Evolutionary conservation across 2,888 invertebrate genomes (phyloP).

Genomic region (Dioctria linearis): DNA sequence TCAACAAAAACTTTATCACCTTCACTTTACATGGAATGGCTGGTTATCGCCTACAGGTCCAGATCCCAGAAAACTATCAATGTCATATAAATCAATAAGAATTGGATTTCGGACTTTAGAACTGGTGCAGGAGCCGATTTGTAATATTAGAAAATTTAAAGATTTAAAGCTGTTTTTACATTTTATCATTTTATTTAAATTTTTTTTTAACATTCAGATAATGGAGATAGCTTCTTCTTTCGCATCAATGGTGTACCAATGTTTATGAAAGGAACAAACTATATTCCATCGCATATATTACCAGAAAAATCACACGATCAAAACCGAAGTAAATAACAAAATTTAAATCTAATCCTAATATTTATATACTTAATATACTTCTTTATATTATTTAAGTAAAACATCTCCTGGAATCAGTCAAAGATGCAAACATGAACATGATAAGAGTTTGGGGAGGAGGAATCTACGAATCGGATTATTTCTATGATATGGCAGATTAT

Average conservation of each 20-base stretch:
- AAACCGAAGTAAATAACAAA: slow-evolving; percentile 69
- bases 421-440: slow-evolving; percentile 90
- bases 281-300: slow-evolving; percentile 90
- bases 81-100: slow-evolving; percentile 73
- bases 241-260: slow-evolving; percentile 87
- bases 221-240: slow-evolving; percentile 88
- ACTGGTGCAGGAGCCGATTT: slow-evolving; percentile 78
- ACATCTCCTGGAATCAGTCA: slow-evolving; percentile 79
- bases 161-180: no score
- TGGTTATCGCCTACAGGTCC: slow-evolving; percentile 62
- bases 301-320: slow-evolving; percentile 80
- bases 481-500: slow-evolving; percentile 90
- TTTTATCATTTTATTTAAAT: background rate
- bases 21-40: slow-evolving; percentile 73
- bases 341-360: background rate
- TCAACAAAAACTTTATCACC: slow-evolving; percentile 81
- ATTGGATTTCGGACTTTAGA: slow-evolving; percentile 92
- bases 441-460: slow-evolving; percentile 99
- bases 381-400: slow-evolving; percentile 70
- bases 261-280: slow-evolving; percentile 97
- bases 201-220: slow-evolving; percentile 65
- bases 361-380: background rate
- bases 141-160: no score
- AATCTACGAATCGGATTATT: slow-evolving; percentile 90
- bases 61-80: slow-evolving; percentile 64